These are phyloP conservation scores for Drosophila littoralis DNA, from an alignment of 1,140 invertebrate genomes.

Conservation along the genomic window DNA sequence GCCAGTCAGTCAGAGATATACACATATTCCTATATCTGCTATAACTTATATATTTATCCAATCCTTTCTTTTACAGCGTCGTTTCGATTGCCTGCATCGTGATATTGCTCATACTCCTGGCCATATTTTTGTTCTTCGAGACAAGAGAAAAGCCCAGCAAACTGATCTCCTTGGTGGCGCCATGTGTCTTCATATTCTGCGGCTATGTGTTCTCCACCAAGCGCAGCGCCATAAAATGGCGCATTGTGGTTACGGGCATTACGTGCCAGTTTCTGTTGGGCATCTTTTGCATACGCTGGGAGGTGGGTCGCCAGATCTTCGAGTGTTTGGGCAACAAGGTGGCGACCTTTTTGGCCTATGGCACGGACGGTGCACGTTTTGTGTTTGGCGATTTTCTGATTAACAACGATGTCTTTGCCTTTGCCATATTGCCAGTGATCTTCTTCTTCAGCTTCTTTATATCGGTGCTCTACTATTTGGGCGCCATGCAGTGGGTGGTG, in stretches of 20 bases:
- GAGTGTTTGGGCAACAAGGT: slow-evolving; percentile 92
- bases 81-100: slow-evolving; percentile 48
- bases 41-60: too few species aligned
- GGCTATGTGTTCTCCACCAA: slow-evolving; percentile 87
- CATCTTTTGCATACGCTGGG: slow-evolving; percentile 93
- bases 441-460: slow-evolving; percentile 96
- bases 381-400: slow-evolving; percentile 92
- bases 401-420: slow-evolving; percentile 89
- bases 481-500: slow-evolving; percentile 94
- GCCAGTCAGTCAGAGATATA: too few species aligned
- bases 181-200: slow-evolving; percentile 85
- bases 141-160: slow-evolving; percentile 87
- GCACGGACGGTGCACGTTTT: slow-evolving; percentile 91
- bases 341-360: slow-evolving; percentile 91
- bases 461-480: slow-evolving; percentile 94
- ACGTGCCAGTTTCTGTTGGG: slow-evolving; percentile 94
- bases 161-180: slow-evolving; percentile 88
- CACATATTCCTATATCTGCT: background rate
- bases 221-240: slow-evolving; percentile 89
- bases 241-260: slow-evolving; percentile 91
- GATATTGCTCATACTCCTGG: slow-evolving; percentile 84
- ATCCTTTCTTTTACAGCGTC: slow-evolving; percentile 31
- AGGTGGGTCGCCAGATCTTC: slow-evolving; percentile 90
- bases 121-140: slow-evolving; percentile 88
- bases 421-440: slow-evolving; percentile 93